Base-by-base conservation (phyloP, 1,140 invertebrate species). In the Dendrolimus kikuchii region DNA sequence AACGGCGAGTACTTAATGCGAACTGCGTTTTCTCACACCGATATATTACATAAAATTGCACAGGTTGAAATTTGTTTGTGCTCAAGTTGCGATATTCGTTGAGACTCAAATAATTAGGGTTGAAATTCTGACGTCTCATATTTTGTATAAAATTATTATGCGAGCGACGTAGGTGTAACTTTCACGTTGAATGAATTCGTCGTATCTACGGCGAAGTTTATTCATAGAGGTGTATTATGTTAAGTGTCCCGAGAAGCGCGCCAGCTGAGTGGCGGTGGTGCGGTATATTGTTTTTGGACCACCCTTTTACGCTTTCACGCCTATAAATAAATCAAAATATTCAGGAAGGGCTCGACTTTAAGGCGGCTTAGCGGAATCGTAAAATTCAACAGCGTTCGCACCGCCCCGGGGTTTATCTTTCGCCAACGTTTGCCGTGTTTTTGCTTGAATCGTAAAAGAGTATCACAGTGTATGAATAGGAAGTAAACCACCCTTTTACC, bases 321-420 rank as follows among this genome's bases (percentile, higher is more conserved):
- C 81, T 75, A 80, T 86, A 86, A 86, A 86, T 86, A 86, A 86
- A 86, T 86, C 82, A 86, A 84, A 86, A 86, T 84, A 84, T 86
- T 83, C 82, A 80, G 76, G 75, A 80, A 83, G 77, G 80, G 83
- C 77, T 74, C 73, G 78, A 82, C 77, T 86, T 83, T 82, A 80
- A 84, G 79, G 75, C 74, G 81, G 81, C 82, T 86, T 86, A 86
- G 77, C 68, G 62, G 78, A 84, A 84, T 84, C 82, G 77, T 86
- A 86, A 86, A 86, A 86, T 83, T 84, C 77, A 84, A 86, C 81
- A 84, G 66, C 79, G 71, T 68, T 73, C 68, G 68, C 74, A 70
- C 69, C 76, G 74, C 78, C 70, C 68, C 55, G 51, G 66, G 81
- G 72, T 82, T 81, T 81, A 81, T 82, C 77, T 81, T 75, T 73